Percentiles rank a stretch among this genome's conserved stretches.
Conservation (phyloP, 2,113 vertebrate genomes). For the Sceloporus undulatus region DNA sequence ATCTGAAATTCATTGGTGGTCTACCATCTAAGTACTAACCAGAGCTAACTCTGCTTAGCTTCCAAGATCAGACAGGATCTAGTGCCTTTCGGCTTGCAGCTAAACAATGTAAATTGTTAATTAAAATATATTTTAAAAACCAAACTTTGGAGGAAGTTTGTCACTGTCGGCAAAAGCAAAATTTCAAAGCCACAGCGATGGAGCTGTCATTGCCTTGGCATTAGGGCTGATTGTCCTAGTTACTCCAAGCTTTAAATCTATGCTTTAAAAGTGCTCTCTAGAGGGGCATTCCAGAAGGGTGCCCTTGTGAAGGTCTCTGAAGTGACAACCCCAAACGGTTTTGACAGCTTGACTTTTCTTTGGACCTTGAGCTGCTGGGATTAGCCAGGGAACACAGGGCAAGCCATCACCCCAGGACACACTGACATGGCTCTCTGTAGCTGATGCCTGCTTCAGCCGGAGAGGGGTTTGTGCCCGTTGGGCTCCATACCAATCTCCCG, state of each 20-base stretch:
- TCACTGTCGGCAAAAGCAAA: fast-evolving
- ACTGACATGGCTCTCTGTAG: not conserved
- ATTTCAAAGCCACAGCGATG: fast-evolving
- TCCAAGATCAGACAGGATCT: too few relatives aligned
- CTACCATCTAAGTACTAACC: too few relatives aligned
- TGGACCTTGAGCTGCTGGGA: slow-evolving; percentile 41
- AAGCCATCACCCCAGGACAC: not conserved
- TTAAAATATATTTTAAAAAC: too few relatives aligned
- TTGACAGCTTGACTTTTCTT: slow-evolving; percentile 56
- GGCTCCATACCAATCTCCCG: slow-evolving; percentile 30
- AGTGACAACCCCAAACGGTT: slow-evolving; percentile 64
- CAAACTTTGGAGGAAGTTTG: not conserved
- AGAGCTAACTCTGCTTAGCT: too few relatives aligned
- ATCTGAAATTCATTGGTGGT: too few relatives aligned
- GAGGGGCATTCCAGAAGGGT: not conserved
- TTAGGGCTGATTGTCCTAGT: slow-evolving; percentile 26
- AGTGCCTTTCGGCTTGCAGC: too few relatives aligned
- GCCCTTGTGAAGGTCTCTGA: slow-evolving; percentile 50
- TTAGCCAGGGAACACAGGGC: slow-evolving; percentile 27
- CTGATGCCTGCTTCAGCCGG: slow-evolving; percentile 29
- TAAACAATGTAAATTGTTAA: too few relatives aligned
- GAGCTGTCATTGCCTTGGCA: not conserved
- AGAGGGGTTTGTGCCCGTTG: slow-evolving; percentile 29
- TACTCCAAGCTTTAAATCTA: not conserved
- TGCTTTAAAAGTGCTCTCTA: too few relatives aligned